Evolutionary conservation across 2,888 invertebrate genomes (phyloP).

Genomic region (Atethmia centrago): DNA sequence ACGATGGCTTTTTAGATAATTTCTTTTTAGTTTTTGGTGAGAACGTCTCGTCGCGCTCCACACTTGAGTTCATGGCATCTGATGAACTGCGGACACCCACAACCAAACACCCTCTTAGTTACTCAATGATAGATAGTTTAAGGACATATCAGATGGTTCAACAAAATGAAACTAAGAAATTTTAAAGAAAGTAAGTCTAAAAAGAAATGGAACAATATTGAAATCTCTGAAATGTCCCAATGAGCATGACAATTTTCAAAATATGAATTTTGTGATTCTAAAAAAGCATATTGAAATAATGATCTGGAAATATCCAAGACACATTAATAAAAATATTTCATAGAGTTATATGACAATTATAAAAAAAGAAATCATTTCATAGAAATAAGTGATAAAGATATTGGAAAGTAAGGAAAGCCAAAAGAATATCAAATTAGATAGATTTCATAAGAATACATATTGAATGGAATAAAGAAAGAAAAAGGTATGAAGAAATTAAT

Average conservation of each 20-base stretch:
- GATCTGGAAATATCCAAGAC: constrained; percentile 63
- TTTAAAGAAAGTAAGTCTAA: constrained; percentile 17
- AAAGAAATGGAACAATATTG: constrained; percentile 66
- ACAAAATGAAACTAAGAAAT: constrained; percentile 46
- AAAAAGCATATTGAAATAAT: constrained; percentile 90
- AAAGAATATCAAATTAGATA: constrained; percentile 21
- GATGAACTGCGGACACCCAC: constrained; percentile 90
- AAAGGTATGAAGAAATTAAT: constrained; percentile 76
- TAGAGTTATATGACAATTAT: constrained; percentile 48
- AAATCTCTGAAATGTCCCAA: constrained; percentile 81
- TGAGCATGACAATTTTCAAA: constrained; percentile 79
- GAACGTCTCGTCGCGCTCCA: constrained; percentile 88
- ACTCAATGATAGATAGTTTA: constrained; percentile 81
- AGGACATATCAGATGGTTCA: constrained; percentile 81
- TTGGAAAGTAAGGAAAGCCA: constrained; percentile 3
- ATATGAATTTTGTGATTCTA: constrained; percentile 84
- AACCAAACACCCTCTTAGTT: constrained; percentile 90
- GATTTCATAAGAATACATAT: constrained; percentile 54
- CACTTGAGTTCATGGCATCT: constrained; percentile 88
- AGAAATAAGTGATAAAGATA: constrained; percentile 37
- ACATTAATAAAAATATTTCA: constrained; percentile 47
- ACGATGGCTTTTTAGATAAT: constrained; percentile 90
- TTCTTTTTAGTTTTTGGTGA: constrained; percentile 91
- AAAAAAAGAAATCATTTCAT: constrained; percentile 30
- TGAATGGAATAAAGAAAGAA: constrained; percentile 55